phyloP scores from a whole-genome alignment of 1,140 invertebrate species.

The Drosophila melanica region DNA sequence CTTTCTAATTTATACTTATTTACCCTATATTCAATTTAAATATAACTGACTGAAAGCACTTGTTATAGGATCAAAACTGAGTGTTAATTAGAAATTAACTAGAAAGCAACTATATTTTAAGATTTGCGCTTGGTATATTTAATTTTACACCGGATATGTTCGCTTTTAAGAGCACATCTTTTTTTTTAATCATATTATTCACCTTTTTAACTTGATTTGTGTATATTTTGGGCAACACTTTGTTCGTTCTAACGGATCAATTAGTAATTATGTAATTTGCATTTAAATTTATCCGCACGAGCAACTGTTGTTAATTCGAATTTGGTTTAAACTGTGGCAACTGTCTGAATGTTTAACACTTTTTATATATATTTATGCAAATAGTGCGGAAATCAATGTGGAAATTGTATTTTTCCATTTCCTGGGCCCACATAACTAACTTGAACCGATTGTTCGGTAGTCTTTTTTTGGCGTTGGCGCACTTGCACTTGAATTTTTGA shows the following conservation, averaged over 20 bases:
- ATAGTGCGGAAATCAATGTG: constrained; percentile 36
- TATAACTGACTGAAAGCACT: too few species aligned
- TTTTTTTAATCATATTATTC: constrained; percentile 14
- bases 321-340: constrained; percentile 15
- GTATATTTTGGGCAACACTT: constrained; percentile 49
- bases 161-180: too few species aligned
- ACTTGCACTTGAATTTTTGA: constrained; percentile 55
- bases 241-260: constrained; percentile 66
- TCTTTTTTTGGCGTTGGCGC: constrained; percentile 47
- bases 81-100: too few species aligned
- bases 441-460: constrained; percentile 3
- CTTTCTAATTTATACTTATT: too few species aligned
- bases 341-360: constrained; percentile 1
- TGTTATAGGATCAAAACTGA: too few species aligned
- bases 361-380: constrained; percentile 51
- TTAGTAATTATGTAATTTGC: constrained; percentile 23
- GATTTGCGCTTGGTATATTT: too few species aligned
- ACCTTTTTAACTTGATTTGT: constrained; percentile 30
- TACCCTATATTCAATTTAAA: too few species aligned
- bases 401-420: constrained; percentile 49
- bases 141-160: too few species aligned
- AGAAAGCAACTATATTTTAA: too few species aligned
- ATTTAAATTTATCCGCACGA: constrained; percentile 64
- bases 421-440: constrained; percentile 64
- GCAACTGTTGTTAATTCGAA: constrained; percentile 52